A percentile compares a stretch with the other conserved stretches of the same genome.
phyloP scores from a whole-genome alignment of 2,888 invertebrate genomes.

The Epinotia bilunana region DNA sequence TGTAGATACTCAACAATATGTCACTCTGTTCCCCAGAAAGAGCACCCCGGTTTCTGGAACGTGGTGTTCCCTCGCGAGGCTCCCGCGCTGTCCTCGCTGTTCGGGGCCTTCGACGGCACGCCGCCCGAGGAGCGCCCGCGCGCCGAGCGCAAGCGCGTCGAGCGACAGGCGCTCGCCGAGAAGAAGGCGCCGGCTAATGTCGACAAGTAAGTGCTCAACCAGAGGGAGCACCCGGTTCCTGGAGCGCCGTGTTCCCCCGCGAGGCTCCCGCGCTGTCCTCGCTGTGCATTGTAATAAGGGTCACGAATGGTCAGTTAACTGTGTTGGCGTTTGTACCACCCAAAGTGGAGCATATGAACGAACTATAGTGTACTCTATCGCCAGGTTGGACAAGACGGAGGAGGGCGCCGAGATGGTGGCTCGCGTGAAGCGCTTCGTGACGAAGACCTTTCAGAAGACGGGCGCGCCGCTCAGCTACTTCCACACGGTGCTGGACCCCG shows the following conservation, averaged over 20 bases:
- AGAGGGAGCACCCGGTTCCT: slow-evolving; percentile 69
- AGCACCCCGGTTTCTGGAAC: slow-evolving; percentile 67
- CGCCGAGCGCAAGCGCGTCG: slow-evolving; percentile 55
- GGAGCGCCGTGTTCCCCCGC: slow-evolving; percentile 64
- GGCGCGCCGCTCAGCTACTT: slow-evolving; percentile 83
- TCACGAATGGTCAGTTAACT: too few relatives aligned
- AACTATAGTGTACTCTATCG: too few relatives aligned
- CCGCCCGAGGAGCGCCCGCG: slow-evolving; percentile 63
- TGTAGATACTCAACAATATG: too few relatives aligned
- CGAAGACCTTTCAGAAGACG: slow-evolving; percentile 67
- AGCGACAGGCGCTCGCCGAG: slow-evolving; percentile 62
- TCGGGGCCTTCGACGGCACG: slow-evolving; percentile 76
- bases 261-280: slow-evolving; percentile 64
- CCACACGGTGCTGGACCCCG: slow-evolving; percentile 84
- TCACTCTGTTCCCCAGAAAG: slow-evolving; percentile 58
- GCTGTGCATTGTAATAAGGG: slow-evolving; percentile 53
- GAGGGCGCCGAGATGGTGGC: slow-evolving; percentile 83
- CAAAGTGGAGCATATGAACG: too few relatives aligned
- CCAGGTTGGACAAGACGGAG: slow-evolving; percentile 79
- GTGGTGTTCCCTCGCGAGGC: slow-evolving; percentile 63
- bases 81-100: slow-evolving; percentile 67
- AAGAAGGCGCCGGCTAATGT: slow-evolving; percentile 82
- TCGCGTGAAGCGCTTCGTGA: slow-evolving; percentile 77
- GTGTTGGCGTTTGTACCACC: slow-evolving; percentile 42
- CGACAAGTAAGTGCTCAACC: slow-evolving; percentile 56